A percentile compares a stretch with the other conserved stretches of the same genome.
These are phyloP conservation scores for Pterocles burchelli DNA, from an alignment of 2,113 vertebrate genomes.

Conservation along the genomic window DNA sequence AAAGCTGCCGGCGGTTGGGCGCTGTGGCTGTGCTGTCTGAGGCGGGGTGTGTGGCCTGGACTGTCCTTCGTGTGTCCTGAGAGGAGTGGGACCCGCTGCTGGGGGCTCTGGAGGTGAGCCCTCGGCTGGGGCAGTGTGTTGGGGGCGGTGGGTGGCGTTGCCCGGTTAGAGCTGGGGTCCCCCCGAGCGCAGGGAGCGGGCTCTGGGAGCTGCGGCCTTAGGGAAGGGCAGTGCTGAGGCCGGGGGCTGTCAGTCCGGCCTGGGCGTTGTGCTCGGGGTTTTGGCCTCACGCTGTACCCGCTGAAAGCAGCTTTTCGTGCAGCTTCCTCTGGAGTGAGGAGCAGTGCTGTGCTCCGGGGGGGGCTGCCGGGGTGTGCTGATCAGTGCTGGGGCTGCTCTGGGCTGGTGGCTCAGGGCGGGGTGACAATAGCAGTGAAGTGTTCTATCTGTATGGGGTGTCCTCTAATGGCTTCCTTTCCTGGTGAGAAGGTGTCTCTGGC, in stretches of 20 bases:
- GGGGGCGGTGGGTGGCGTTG: no score
- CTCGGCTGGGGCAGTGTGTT: not conserved
- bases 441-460: accelerated
- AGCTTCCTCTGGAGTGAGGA: accelerated
- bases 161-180: accelerated
- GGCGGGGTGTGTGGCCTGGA: no score
- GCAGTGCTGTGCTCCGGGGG: accelerated
- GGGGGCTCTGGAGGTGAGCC: accelerated
- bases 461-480: accelerated
- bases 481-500: not conserved
- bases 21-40: no score
- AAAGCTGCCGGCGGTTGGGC: not conserved
- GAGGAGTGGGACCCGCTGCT: not conserved
- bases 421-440: accelerated
- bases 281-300: accelerated
- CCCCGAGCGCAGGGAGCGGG: accelerated
- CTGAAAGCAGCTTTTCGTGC: not conserved
- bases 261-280: no score
- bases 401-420: accelerated
- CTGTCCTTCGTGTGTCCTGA: no score
- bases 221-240: accelerated
- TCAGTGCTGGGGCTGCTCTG: not conserved
- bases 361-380: not conserved
- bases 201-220: accelerated
- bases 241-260: not conserved